phyloP scores from a whole-genome alignment of 2,113 vertebrate genomes.

The Odontophorus gujanensis region DNA sequence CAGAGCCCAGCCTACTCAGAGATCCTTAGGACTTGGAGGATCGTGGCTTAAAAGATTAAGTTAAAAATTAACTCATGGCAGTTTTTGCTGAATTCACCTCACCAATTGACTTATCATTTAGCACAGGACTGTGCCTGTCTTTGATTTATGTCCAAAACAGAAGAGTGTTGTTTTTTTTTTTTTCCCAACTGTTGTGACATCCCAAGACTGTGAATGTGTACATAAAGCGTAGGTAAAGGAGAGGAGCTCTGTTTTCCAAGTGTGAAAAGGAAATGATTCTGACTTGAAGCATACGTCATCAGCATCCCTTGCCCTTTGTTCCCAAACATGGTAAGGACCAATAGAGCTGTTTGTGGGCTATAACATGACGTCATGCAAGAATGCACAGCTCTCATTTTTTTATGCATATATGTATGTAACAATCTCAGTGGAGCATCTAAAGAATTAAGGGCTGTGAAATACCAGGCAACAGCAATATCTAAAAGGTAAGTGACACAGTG shows the following conservation, averaged over 20 bases:
- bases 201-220: background rate
- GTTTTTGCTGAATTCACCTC: constrained; percentile 4
- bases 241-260: constrained; percentile 21
- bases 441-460: constrained; percentile 69
- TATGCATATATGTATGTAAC: constrained; percentile 22
- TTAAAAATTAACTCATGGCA: background rate
- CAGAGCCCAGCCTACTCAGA: background rate
- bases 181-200: background rate
- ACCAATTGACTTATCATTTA: background rate
- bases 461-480: constrained; percentile 47
- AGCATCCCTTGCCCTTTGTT: constrained; percentile 56
- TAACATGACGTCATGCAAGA: constrained; percentile 51
- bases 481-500: constrained; percentile 78
- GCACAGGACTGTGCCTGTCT: background rate
- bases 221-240: background rate
- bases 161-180: background rate
- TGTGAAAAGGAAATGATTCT: constrained; percentile 34
- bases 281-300: background rate
- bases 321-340: constrained; percentile 62
- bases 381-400: constrained; percentile 66
- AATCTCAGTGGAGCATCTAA: constrained; percentile 63
- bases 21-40: background rate
- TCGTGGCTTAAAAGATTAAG: background rate
- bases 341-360: constrained; percentile 37
- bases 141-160: background rate